Evolutionary conservation across 2,888 invertebrate genomes (phyloP).

Genomic region (Sesia apiformis): DNA sequence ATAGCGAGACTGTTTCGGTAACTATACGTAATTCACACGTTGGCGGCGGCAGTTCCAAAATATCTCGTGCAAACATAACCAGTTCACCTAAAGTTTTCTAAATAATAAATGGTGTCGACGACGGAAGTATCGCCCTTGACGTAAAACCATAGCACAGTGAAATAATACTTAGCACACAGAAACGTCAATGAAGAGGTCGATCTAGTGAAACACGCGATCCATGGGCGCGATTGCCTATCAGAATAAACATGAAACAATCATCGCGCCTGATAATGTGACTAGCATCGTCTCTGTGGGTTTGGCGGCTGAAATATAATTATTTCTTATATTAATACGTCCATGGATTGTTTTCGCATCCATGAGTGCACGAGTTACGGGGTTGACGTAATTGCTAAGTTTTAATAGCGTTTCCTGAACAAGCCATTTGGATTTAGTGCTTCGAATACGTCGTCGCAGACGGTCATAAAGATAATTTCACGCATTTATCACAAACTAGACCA

Average conservation of each 20-base stretch:
- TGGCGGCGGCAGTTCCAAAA: conserved; percentile 45
- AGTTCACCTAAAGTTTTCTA: conserved; percentile 43
- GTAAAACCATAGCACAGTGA: conserved; percentile 23
- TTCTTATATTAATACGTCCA: conserved; percentile 10
- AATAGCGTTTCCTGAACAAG: conserved; percentile 23
- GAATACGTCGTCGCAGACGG: conserved; percentile 13
- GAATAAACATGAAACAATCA: conserved; percentile 38
- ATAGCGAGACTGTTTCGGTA: conserved; percentile 25
- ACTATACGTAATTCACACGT: not conserved
- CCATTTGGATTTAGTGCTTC: conserved; percentile 23
- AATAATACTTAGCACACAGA: conserved; percentile 28
- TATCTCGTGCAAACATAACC: conserved; percentile 42
- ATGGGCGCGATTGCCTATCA: conserved; percentile 28
- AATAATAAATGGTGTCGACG: conserved; percentile 50
- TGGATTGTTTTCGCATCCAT: conserved; percentile 17
- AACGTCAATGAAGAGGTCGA: conserved; percentile 37
- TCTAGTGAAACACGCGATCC: conserved; percentile 27
- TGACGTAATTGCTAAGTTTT: conserved; percentile 26
- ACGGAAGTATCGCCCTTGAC: conserved; percentile 52
- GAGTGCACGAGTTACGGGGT: conserved; percentile 6
- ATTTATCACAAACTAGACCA: not conserved
- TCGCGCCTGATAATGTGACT: conserved; percentile 14
- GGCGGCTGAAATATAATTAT: conserved; percentile 11
- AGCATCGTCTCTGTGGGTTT: conserved; percentile 3
- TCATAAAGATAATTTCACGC: conserved; percentile 8